Percentiles rank a stretch among this genome's conserved stretches.
These are phyloP conservation scores for Lycodopsis pacificus DNA, from an alignment of 2,797 vertebrate genomes.

Conservation along the genomic window DNA sequence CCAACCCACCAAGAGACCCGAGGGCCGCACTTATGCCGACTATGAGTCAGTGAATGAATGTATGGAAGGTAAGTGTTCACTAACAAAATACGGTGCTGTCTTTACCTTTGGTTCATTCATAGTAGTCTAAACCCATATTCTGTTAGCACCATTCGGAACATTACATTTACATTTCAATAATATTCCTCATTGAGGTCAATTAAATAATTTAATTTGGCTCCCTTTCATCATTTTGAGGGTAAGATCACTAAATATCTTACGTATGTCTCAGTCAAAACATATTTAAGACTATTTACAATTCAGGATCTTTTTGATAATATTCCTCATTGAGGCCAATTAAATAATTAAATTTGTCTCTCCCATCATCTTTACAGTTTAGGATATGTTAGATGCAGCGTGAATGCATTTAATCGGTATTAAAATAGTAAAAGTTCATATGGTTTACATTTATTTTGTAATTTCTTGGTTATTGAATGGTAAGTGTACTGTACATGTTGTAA, in stretches of 20 bases:
- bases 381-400: not conserved
- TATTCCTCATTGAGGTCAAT: not conserved
- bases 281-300: not conserved
- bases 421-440: not conserved
- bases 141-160: not conserved
- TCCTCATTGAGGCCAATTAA: not conserved
- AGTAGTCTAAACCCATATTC: not conserved
- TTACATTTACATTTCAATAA: not conserved
- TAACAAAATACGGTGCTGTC: not conserved
- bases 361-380: not conserved
- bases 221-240: not conserved
- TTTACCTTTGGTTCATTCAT: not conserved
- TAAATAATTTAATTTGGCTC: too few species aligned
- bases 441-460: not conserved
- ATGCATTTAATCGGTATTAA: not conserved
- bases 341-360: too few species aligned
- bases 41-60: slow-evolving; percentile 99
- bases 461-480: not conserved
- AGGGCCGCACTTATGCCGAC: slow-evolving; percentile 98
- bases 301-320: not conserved
- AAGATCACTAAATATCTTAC: not conserved
- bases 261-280: not conserved
- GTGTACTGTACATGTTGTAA: not conserved
- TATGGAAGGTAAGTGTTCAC: slow-evolving; percentile 89
- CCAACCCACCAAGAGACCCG: slow-evolving; percentile 98